Evolutionary conservation across 2,888 invertebrate species (phyloP).

Genomic region (Nephrotoma guestfalica): DNA sequence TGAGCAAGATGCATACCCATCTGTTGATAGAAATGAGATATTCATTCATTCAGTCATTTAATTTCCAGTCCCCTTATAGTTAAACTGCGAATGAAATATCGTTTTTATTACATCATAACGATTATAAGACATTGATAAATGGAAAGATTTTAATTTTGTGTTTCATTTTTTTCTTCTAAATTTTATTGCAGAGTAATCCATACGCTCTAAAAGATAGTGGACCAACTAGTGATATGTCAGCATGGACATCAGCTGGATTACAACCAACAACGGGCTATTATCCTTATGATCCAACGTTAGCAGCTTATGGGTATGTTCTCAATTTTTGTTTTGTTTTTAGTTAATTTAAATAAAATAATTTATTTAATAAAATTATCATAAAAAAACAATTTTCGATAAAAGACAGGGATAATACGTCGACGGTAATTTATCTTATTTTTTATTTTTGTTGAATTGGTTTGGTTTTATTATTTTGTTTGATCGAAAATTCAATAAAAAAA

Average conservation of each 20-base stretch:
- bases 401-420: neutral
- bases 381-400: neutral
- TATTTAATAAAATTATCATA: neutral
- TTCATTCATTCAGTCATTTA: neutral
- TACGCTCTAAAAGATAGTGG: slow-evolving; percentile 75
- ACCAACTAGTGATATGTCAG: slow-evolving; percentile 75
- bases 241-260: slow-evolving; percentile 81
- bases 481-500: neutral
- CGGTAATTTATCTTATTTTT: neutral
- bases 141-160: neutral
- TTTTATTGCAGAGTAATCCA: slow-evolving; percentile 60
- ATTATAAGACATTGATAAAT: neutral
- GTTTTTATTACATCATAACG: neutral
- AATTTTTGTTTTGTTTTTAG: neutral
- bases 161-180: neutral
- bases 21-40: neutral
- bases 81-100: neutral
- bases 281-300: slow-evolving; percentile 83
- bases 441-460: neutral
- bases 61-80: neutral
- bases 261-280: slow-evolving; percentile 86
- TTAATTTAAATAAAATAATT: neutral
- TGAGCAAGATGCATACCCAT: neutral
- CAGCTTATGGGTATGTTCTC: slow-evolving; percentile 78
- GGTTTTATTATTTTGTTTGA: neutral